phyloP scores from a whole-genome alignment of 2,888 invertebrate genomes.

The Gasteruption jaculator region DNA sequence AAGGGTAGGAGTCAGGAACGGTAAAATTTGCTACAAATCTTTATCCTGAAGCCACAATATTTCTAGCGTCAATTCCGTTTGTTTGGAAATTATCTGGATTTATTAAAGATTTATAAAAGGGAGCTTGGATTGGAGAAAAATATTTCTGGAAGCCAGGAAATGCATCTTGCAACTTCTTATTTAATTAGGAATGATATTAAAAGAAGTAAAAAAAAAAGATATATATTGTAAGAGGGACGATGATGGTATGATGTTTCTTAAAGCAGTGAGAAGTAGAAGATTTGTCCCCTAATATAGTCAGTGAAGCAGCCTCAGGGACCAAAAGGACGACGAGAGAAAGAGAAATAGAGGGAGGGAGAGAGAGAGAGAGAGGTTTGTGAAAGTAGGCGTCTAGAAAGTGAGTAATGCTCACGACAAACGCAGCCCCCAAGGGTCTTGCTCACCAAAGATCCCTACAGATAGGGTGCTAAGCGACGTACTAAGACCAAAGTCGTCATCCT shows the following conservation, averaged over 20 bases:
- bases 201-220: too few species aligned
- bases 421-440: constrained; percentile 39
- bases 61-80: too few species aligned
- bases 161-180: too few species aligned
- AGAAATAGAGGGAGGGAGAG: constrained; percentile 23
- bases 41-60: too few species aligned
- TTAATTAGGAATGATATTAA: too few species aligned
- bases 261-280: too few species aligned
- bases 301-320: constrained; percentile 41
- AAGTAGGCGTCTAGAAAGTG: constrained; percentile 48
- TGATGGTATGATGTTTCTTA: constrained; percentile 1
- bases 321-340: constrained; percentile 25
- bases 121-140: too few species aligned
- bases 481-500: constrained; percentile 37
- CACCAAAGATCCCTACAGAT: constrained; percentile 45
- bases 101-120: too few species aligned
- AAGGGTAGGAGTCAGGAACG: too few species aligned
- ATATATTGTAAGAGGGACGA: neutral
- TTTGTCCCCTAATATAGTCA: constrained; percentile 52
- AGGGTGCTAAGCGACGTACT: constrained; percentile 52
- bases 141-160: too few species aligned
- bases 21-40: too few species aligned
- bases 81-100: too few species aligned
- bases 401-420: constrained; percentile 53
- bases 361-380: constrained; percentile 29